Evolutionary conservation across 2,797 vertebrate genomes (phyloP), one percentile per base, ranked within the genome.

Genomic region (Brachyrhaphis roseni): DNA sequence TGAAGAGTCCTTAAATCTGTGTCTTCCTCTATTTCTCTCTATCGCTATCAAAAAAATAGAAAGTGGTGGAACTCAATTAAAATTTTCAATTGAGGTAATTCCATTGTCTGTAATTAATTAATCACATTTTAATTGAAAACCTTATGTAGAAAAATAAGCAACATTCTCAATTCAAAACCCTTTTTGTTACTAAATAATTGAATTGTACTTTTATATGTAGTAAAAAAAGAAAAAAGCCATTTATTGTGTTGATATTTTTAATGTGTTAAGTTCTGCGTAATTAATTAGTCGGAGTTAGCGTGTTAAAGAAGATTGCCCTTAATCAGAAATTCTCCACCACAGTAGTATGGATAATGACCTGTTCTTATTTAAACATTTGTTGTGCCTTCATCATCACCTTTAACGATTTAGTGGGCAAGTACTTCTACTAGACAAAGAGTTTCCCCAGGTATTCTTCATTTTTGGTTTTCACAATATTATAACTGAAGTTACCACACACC

Each of bases 361-460:
- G 39, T 83, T 85, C 49, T 82, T 81, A 79, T 47, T 80, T 78
- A 70, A 89, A 57, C 75, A 78, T 28, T 59, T 28, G 13, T 16
- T 59, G 57, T 16, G 11, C 4, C 28, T 28, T 31, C 12, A 16
- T 59, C 57, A 59, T 59, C 12, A 59, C n/a, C 5, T 13, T 59
- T 12, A 55, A 0, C 3, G 3, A n/a, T n/a, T 55, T 10, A n/a
- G 23, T 55, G 26, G 53, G 53, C 2, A n/a, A n/a, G 26, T 55
- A 55, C 26, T n/a, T n/a, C 53, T 57, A 23, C 51, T 23, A 53
- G 47, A 51, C 47, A 20, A 51, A 51, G 23, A 26, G 51, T 23
- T 53, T 53, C 51, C 23, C 51, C 51, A 26, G 23, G 23, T 53
- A 10, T 53, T 53, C 23, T 53, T 53, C 51, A 53, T 53, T 53